Evolutionary conservation across 2,888 invertebrate species (phyloP).

Genomic region (Adela reaumurella): DNA sequence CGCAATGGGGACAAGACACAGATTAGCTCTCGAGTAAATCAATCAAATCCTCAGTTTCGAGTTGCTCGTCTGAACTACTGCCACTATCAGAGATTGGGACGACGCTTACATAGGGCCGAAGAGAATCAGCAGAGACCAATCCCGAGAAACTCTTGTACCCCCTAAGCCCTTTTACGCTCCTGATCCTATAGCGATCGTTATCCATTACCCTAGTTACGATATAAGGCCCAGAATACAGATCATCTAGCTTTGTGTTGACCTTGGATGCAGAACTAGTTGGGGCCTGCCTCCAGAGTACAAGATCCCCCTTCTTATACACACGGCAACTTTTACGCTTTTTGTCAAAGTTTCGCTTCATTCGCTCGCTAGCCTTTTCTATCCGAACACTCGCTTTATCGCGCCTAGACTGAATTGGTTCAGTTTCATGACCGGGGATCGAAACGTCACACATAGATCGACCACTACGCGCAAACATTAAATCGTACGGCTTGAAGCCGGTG

Average conservation of each 20-base stretch:
- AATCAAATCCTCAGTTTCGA: neutral
- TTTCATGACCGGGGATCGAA: too few relatives aligned
- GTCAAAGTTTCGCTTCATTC: constrained; percentile 3
- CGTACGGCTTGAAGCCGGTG: neutral
- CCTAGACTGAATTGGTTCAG: too few relatives aligned
- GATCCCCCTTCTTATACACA: constrained; percentile 4
- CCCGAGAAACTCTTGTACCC: constrained; percentile 12
- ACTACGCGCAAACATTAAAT: constrained; percentile 1
- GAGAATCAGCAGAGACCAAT: constrained; percentile 4
- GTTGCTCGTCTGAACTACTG: neutral
- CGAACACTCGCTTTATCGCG: neutral
- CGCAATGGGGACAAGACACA: neutral
- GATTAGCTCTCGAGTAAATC: neutral
- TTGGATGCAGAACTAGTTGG: constrained; percentile 1
- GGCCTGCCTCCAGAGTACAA: constrained; percentile 1
- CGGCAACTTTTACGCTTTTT: neutral
- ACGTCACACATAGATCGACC: constrained; percentile 1
- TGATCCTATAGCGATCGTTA: constrained; percentile 10
- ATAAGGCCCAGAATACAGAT: constrained; percentile 9
- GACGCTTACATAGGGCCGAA: neutral
- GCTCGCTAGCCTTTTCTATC: neutral
- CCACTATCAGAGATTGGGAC: neutral
- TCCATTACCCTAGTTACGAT: constrained; percentile 6
- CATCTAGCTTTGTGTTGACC: constrained; percentile 10
- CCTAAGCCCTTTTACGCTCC: constrained; percentile 8